These are phyloP conservation scores for Melieria crassipennis DNA, from an alignment of 2,888 invertebrate genomes.

Conservation along the genomic window DNA sequence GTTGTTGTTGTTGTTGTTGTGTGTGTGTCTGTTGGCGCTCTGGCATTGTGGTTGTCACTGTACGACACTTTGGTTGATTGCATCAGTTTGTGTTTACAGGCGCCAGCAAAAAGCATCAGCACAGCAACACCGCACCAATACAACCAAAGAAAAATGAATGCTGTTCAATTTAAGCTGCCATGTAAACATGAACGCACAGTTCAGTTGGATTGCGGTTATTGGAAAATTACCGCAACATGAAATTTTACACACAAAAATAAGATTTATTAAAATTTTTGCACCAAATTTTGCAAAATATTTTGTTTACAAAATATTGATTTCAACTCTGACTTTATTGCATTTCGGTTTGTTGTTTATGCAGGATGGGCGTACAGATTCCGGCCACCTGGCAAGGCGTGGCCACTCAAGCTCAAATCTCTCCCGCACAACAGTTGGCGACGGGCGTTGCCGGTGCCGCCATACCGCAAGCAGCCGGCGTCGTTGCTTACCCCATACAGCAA, in stretches of 20 bases:
- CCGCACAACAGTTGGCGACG: conserved; percentile 75
- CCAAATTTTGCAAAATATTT: not conserved
- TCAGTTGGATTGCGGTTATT: not conserved
- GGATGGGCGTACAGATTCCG: conserved; percentile 87
- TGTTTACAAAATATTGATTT: conserved; percentile 13
- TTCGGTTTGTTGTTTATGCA: conserved; percentile 56
- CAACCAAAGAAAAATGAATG: not conserved
- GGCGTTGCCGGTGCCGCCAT: conserved; percentile 76
- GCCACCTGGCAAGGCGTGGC: conserved; percentile 81
- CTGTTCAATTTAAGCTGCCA: not conserved
- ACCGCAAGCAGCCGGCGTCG: conserved; percentile 80
- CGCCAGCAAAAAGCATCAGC: not conserved
- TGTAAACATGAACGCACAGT: not conserved
- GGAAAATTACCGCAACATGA: not conserved
- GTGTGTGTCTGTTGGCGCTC: not conserved
- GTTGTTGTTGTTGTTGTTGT: conserved; percentile 24
- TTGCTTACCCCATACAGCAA: conserved; percentile 92
- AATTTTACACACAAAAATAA: not conserved
- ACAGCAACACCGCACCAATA: not conserved
- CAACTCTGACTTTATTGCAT: conserved; percentile 16
- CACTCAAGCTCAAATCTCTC: conserved; percentile 77
- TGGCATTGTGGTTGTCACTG: conserved; percentile 20
- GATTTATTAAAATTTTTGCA: not conserved
- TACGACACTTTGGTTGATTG: conserved; percentile 41
- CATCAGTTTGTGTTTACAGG: conserved; percentile 33